Evolutionary conservation across 2,113 vertebrate genomes (phyloP), one percentile per base, ranked within the genome.

Genomic region (Nansenia antarctica): DNA sequence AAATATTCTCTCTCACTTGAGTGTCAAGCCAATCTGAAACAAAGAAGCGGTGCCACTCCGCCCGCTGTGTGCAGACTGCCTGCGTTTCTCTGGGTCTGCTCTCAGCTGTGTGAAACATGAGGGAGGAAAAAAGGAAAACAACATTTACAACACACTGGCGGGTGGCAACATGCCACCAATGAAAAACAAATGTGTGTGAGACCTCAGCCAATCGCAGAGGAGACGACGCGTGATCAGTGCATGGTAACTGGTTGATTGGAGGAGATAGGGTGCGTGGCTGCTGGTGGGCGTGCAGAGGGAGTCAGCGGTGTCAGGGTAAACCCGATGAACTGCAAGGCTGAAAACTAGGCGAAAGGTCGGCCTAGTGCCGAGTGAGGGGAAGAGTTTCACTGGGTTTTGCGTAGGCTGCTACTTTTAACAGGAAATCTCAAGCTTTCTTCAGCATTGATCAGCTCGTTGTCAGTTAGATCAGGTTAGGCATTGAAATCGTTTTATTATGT

Each of bases 291-390:
- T 74, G 75, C 73, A 66, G 35, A 9, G 66, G 77, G 89, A 93
- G 93, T 93, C 91, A 92, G 82, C 88, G 49, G 90, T 91, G 92
- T 92, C 91, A 81, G 82, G 29, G 84, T 90, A 91, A 94, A 94
- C 93, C 82, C 87, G 78, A 70, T 90, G 87, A 90, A 91, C 90
- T 69, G 76, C 70, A 72, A 49, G 78, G 73, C 74, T 81, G 87
- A 87, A 89, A 97, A 94, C 84, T 98, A 81, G 94, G 94, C 91
- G 85, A 96, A 98, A 96, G 96, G 95, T 96, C 92, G 88, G 60
- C 62, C 62, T 55, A 37, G 60, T 45, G 55, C 58, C 52, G 58
- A 74, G 32, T 3, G 3, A 47, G 42, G 27, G 20, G 45, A 65
- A 53, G 73, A 77, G 63, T 55, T 62, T 20, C 39, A n/a, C 55